Evolutionary conservation across 1,140 invertebrate species (phyloP), one percentile per base, ranked within the genome.

Genomic region (Drosophila kepulauana): DNA sequence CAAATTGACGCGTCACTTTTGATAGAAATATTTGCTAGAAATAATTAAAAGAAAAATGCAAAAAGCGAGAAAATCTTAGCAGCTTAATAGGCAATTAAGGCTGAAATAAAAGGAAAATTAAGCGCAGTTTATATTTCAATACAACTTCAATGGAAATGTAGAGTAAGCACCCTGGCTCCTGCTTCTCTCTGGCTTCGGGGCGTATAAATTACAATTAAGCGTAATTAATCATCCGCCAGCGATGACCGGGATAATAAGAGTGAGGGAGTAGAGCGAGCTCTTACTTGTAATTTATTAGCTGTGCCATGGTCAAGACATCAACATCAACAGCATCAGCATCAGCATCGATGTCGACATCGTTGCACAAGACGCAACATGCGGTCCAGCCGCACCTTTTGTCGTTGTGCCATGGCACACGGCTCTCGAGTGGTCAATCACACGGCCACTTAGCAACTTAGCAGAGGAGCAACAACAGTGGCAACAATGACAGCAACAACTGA

Each of bases 131-230:
- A 82, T 69, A 84, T 80, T 87, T 82, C 80, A 82, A 86, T 82
- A 70, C 86, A 85, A 63, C 54, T 70, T 64, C 46, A 85, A 80
- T 85, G 67, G 64, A 80, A 75, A 69, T 64, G 67, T 51, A 52
- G 46, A 54, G 52, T 6, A 48, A 16, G n/a, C 20, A 20, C 2
- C 0, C 35, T 13, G 10, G 35, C 28, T 20, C 1, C 20, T 20
- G 35, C 35, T 38, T 10, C 46, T 4, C 30, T 41, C 30, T 25
- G 63, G 6, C 43, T 65, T 16, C 28, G 63, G 63, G 28, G 67
- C 85, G 72, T 85, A 82, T 87, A 87, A 87, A 87, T 89, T 81
- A 85, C 85, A 89, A 89, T 89, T 89, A 89, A 81, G 72, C 79
- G 81, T 89, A 89, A 89, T 89, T 89, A 89, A 89, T 89, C 85